phyloP scores from a whole-genome alignment of 2,888 invertebrate genomes.

The Baronia brevicornis region DNA sequence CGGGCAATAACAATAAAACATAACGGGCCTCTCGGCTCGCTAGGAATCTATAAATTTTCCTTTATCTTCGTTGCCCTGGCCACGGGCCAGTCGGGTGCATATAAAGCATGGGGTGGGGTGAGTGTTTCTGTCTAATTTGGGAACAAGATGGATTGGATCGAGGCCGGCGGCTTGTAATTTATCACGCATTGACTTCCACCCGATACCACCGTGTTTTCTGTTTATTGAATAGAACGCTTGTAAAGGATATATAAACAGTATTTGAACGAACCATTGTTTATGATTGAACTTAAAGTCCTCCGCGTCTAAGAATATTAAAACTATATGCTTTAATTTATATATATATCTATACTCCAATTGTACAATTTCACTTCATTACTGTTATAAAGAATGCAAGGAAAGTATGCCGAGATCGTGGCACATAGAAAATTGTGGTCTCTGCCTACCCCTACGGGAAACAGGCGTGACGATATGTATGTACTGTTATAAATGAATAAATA shows the following conservation, averaged over 20 bases:
- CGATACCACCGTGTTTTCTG: conserved; percentile 31
- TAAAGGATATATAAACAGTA: conserved; percentile 12
- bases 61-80: conserved; percentile 46
- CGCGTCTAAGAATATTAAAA: no score
- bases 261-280: no score
- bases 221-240: conserved; percentile 30
- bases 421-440: no score
- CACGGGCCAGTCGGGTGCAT: conserved; percentile 52
- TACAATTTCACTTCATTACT: no score
- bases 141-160: conserved; percentile 50
- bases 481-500: no score
- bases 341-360: no score
- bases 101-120: conserved; percentile 26
- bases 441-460: no score
- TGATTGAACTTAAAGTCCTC: no score
- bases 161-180: conserved; percentile 35
- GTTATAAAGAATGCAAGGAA: no score
- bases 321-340: no score
- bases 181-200: conserved; percentile 44
- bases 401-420: no score
- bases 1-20: conserved; percentile 64
- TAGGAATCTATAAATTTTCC: conserved; percentile 43
- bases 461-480: no score
- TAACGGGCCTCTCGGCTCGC: conserved; percentile 37
- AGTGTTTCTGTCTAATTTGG: conserved; percentile 40